Evolutionary conservation across 2,888 invertebrate species (phyloP).

Genomic region (Acleris emargana): DNA sequence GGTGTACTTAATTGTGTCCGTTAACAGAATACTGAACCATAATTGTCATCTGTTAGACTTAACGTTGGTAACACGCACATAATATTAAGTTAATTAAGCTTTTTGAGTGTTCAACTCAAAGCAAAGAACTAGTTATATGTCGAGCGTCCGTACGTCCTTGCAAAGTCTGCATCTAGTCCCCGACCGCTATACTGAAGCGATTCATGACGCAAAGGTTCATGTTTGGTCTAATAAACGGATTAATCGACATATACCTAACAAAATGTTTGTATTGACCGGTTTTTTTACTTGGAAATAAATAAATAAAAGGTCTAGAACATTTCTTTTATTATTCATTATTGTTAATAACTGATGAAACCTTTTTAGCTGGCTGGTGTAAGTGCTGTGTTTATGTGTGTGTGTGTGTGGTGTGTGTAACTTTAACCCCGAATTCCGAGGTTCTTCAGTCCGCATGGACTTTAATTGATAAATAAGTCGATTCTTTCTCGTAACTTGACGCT

Average conservation of each 20-base stretch:
- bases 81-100: slow-evolving; percentile 46
- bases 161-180: slow-evolving; percentile 27
- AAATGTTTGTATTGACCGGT: slow-evolving; percentile 32
- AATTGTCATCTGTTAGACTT: slow-evolving; percentile 60
- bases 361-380: too few relatives aligned
- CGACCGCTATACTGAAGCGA: slow-evolving; percentile 22
- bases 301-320: slow-evolving; percentile 77
- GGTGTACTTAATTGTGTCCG: slow-evolving; percentile 76
- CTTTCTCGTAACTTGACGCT: too few relatives aligned
- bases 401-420: too few relatives aligned
- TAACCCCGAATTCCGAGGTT: too few relatives aligned
- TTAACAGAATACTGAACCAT: slow-evolving; percentile 63
- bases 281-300: slow-evolving; percentile 48
- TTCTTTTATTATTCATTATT: slow-evolving; percentile 44
- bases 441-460: too few relatives aligned
- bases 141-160: slow-evolving; percentile 13
- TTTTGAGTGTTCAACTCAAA: slow-evolving; percentile 16
- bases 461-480: too few relatives aligned
- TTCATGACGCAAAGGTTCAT: slow-evolving; percentile 13
- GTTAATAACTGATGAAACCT: too few relatives aligned
- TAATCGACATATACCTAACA: slow-evolving; percentile 25
- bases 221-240: slow-evolving; percentile 17
- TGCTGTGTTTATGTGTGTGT: too few relatives aligned
- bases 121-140: slow-evolving; percentile 19
- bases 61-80: slow-evolving; percentile 75